Evolutionary conservation across 1,140 invertebrate species (phyloP), one percentile per base, ranked within the genome.

Genomic region (Camponotus floridanus): DNA sequence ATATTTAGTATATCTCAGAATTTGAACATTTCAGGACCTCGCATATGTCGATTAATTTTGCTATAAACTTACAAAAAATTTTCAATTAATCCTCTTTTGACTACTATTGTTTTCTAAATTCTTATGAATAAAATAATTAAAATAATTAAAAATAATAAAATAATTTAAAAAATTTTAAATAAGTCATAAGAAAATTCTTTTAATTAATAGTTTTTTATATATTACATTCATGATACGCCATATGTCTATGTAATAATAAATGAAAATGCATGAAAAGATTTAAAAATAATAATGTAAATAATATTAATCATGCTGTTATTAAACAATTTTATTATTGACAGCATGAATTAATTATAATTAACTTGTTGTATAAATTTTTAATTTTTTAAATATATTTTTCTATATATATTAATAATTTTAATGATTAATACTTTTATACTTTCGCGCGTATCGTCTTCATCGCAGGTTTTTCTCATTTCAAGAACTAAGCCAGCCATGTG

Each of bases 391-490:
- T 48, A 48, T 15, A 51, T 51, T 51, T 18, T 51, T 18, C 18
- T 51, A 18, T 51, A 51, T 51, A 51, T 51, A 51, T 51, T 18
- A 51, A 18, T 51, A 51, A 51, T 51, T 51, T 45, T n/a, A 31
- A 13, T 11, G 31, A 21, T 55, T 15, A 7, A 62, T 39, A 48
- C 48, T 80, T 78, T 76, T 78, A 39, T 73, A 31, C 45, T 51
- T 42, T 62, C 64, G 48, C 51, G 73, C 57, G 55, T 89, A 89
- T 79, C 65, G 33, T 86, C 33, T 45, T 65, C 42, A 42, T 78
- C 42, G 76, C 62, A 86, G 67, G 59, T 88, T 79, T 85, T 76
- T 74, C 80, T 89, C 62, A 89, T 85, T 90, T 85, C 67, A 68
- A 81, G 62, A 78, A 84, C 76, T 84, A 88, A 55, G 31, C 68